Percentiles rank a stretch among this genome's conserved stretches.
Conservation (phyloP, 2,888 invertebrate species). For the Liodrosophila aerea region DNA sequence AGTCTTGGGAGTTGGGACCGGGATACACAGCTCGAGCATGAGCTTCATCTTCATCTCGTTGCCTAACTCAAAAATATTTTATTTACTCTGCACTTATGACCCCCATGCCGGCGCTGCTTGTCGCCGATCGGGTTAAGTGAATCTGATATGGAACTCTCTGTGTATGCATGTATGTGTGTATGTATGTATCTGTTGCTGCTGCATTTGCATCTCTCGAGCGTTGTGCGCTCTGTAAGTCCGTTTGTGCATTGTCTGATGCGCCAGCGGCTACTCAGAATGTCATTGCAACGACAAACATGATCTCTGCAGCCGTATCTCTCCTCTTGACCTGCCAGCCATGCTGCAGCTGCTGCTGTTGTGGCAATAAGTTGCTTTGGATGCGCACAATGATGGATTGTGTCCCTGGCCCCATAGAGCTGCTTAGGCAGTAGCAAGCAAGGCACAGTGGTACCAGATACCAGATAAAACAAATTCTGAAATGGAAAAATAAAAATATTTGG, state of each 20-base stretch:
- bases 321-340: slow-evolving; percentile 19
- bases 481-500: no score
- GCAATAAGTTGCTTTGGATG: slow-evolving; percentile 20
- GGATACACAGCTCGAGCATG: no score
- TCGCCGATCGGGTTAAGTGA: slow-evolving; percentile 72
- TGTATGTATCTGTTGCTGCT: slow-evolving; percentile 11
- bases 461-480: no score
- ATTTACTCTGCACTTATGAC: slow-evolving; percentile 77
- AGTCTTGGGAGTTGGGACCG: no score
- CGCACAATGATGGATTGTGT: slow-evolving; percentile 61
- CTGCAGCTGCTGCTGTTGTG: slow-evolving; percentile 28
- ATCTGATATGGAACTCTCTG: slow-evolving; percentile 61
- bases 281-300: slow-evolving; percentile 43
- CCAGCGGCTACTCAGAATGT: slow-evolving; percentile 47
- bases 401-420: slow-evolving; percentile 52
- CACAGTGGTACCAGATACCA: slow-evolving; percentile 28
- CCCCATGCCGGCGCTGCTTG: slow-evolving; percentile 57
- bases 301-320: neutral
- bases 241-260: slow-evolving; percentile 29
- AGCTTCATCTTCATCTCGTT: slow-evolving; percentile 13
- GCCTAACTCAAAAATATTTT: slow-evolving; percentile 64
- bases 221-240: slow-evolving; percentile 22
- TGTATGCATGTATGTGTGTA: no score
- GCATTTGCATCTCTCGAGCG: slow-evolving; percentile 53
- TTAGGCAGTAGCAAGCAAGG: neutral